A percentile compares a stretch with the other conserved stretches of the same genome.
These are phyloP conservation scores for Catharus bicknelli DNA, from an alignment of 2,113 vertebrate species.

Conservation along the genomic window DNA sequence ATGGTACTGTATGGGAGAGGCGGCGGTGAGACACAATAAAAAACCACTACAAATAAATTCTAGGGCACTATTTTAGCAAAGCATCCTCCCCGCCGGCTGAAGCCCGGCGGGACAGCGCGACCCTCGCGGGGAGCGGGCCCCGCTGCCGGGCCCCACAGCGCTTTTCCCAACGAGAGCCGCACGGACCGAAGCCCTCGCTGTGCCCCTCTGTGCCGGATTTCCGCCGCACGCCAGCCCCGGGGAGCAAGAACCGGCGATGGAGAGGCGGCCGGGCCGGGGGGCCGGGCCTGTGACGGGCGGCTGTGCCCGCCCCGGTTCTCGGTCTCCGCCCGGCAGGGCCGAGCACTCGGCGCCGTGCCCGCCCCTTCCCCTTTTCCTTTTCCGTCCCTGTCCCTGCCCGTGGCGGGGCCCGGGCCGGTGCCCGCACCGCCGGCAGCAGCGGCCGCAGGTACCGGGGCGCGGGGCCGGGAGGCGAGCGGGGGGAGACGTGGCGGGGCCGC, in stretches of 20 bases:
- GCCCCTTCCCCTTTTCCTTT: no score
- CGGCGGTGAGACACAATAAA: no score
- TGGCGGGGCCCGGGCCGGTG: no score
- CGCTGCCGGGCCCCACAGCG: no score
- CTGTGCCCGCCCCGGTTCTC: not conserved
- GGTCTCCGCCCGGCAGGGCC: not conserved
- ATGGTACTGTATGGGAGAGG: rapidly evolving
- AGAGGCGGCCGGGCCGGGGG: not conserved
- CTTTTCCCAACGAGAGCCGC: rapidly evolving
- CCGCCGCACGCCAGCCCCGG: not conserved
- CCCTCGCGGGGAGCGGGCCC: not conserved
- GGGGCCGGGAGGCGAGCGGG: no score
- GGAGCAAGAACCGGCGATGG: not conserved
- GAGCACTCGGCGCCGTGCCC: not conserved
- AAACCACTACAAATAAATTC: rapidly evolving
- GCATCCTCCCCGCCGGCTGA: not conserved
- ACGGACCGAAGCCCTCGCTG: rapidly evolving
- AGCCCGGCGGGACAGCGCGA: not conserved
- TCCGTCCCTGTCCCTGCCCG: no score
- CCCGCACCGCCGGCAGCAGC: no score
- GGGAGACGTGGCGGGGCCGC: no score
- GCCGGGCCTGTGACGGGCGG: not conserved
- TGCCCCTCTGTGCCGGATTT: not conserved
- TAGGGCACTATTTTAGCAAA: not conserved
- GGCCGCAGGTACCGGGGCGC: no score